Conservation (phyloP, 1,140 invertebrate species). For the Heliconius eleuchia region DNA sequence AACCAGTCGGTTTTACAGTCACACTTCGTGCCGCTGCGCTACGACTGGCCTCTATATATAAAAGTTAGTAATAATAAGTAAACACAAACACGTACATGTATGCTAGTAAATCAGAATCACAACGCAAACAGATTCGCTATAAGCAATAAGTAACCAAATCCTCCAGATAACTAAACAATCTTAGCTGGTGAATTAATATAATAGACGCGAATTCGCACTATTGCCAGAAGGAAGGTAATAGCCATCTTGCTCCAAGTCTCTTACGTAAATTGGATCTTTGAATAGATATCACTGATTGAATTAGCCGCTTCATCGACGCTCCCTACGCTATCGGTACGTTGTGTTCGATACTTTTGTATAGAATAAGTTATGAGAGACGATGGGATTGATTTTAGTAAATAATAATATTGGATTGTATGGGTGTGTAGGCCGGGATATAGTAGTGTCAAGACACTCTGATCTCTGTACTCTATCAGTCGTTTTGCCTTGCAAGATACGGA, state of each 20-base stretch:
- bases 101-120: not conserved
- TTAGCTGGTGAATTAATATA: constrained; percentile 32
- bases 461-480: no score
- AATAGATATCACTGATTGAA: constrained; percentile 63
- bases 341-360: constrained; percentile 32
- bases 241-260: constrained; percentile 41
- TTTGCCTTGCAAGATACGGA: no score
- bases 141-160: constrained; percentile 8
- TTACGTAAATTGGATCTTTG: constrained; percentile 62
- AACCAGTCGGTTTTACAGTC: no score
- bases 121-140: constrained; percentile 2
- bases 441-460: not conserved
- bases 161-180: constrained; percentile 29
- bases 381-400: constrained; percentile 3
- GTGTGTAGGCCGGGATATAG: no score
- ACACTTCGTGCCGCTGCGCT: no score
- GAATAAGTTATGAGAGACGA: constrained; percentile 29
- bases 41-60: no score
- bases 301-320: constrained; percentile 57
- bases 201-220: constrained; percentile 31
- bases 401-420: no score
- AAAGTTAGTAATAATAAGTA: no score
- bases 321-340: constrained; percentile 38
- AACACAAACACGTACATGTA: not conserved
- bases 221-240: constrained; percentile 21